A percentile compares a stretch with the other conserved stretches of the same genome.
These are phyloP conservation scores for Scaeva pyrastri DNA, from an alignment of 2,888 invertebrate species.

Conservation along the genomic window DNA sequence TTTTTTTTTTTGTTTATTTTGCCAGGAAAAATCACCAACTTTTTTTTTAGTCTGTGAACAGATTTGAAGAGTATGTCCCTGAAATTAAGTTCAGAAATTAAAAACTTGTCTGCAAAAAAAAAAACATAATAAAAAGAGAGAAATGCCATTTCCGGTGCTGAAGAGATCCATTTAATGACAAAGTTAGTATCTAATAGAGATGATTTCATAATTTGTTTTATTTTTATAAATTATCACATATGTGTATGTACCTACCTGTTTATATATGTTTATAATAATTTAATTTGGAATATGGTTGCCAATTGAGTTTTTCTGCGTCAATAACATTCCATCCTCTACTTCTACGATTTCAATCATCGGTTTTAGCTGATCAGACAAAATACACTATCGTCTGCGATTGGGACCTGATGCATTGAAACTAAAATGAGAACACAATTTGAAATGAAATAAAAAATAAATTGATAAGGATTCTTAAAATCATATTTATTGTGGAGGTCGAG, in stretches of 20 bases:
- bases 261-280: not conserved
- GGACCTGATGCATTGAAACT: too few species aligned
- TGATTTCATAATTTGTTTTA: conserved; percentile 16
- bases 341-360: too few species aligned
- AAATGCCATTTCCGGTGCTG: conserved; percentile 64
- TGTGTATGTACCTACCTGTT: too few species aligned
- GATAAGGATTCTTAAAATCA: too few species aligned
- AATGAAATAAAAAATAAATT: too few species aligned
- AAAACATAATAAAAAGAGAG: conserved; percentile 17
- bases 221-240: not conserved
- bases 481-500: too few species aligned
- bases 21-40: not conserved
- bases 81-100: conserved; percentile 3
- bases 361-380: too few species aligned
- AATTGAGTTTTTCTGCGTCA: too few species aligned
- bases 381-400: too few species aligned
- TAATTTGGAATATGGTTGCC: conserved; percentile 7
- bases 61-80: not conserved
- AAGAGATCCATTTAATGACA: conserved; percentile 15
- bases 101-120: not conserved
- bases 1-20: not conserved
- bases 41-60: conserved; percentile 8
- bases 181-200: conserved; percentile 3
- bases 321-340: too few species aligned
- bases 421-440: too few species aligned